These are phyloP conservation scores for Forbesichthys agassizii DNA, from an alignment of 2,113 vertebrate species.

Conservation along the genomic window DNA sequence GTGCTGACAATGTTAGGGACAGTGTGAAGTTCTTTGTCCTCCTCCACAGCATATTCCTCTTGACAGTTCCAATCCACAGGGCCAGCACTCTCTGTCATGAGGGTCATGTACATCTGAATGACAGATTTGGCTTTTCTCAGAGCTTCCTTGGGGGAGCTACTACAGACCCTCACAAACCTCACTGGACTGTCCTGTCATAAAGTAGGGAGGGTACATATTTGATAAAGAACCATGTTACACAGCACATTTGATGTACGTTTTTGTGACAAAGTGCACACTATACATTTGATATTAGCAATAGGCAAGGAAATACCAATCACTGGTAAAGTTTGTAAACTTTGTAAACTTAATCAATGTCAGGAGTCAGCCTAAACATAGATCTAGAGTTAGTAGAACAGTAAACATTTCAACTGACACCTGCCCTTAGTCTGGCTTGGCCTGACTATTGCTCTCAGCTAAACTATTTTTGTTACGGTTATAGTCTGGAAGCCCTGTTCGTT, in stretches of 20 bases:
- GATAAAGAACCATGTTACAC: neutral
- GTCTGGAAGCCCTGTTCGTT: no score
- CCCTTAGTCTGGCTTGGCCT: no score
- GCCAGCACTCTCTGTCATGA: conserved; percentile 40
- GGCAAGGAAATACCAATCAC: no score
- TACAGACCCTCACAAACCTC: conserved; percentile 39
- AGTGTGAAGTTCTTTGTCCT: conserved; percentile 34
- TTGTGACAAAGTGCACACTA: neutral
- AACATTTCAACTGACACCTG: no score
- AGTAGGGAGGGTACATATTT: neutral
- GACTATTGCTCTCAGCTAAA: no score
- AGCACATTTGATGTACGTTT: neutral
- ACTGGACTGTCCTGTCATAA: conserved; percentile 48
- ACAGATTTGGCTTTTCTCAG: conserved; percentile 47
- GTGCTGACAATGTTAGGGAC: conserved; percentile 4
- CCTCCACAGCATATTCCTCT: conserved; percentile 48
- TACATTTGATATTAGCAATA: no score
- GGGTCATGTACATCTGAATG: conserved; percentile 48
- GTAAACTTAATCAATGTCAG: no score
- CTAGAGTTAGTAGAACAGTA: no score
- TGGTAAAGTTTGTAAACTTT: no score
- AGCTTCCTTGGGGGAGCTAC: conserved; percentile 37
- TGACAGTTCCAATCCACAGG: conserved; percentile 58
- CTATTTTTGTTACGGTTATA: no score
- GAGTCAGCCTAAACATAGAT: no score